Evolutionary conservation across 2,797 vertebrate species (phyloP).

Genomic region (Cyclura pinguis): DNA sequence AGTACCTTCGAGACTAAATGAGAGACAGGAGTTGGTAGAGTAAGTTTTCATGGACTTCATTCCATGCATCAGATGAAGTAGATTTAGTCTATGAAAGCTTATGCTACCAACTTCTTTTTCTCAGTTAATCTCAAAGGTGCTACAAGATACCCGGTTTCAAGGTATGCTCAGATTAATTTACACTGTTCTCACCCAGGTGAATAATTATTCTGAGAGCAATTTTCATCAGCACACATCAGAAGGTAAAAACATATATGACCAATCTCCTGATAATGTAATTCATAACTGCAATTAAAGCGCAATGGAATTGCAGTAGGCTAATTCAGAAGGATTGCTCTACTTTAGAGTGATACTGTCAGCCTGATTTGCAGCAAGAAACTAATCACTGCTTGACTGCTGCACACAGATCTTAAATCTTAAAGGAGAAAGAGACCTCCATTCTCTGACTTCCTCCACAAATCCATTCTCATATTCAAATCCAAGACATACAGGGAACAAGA

Average conservation of each 20-base stretch:
- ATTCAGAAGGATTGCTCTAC: neutral
- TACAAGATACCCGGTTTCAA: too few relatives aligned
- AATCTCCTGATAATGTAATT: neutral
- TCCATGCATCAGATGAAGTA: too few relatives aligned
- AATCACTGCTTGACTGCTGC: neutral
- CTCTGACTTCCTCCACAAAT: neutral
- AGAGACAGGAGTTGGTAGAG: too few relatives aligned
- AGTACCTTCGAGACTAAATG: too few relatives aligned
- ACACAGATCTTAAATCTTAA: neutral
- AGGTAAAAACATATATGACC: neutral
- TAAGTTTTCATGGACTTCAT: too few relatives aligned
- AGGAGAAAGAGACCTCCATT: neutral
- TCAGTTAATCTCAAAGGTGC: too few relatives aligned
- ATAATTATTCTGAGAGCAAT: neutral
- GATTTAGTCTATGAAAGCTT: too few relatives aligned
- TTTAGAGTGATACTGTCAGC: neutral
- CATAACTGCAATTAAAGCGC: neutral
- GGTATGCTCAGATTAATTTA: neutral
- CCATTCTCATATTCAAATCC: neutral
- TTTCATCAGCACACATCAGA: neutral
- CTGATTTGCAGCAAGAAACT: too few relatives aligned
- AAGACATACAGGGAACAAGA: neutral
- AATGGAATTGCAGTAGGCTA: neutral
- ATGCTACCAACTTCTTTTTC: too few relatives aligned
- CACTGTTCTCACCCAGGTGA: neutral